Percentiles rank a stretch among this genome's conserved stretches.
Conservation (phyloP, 2,888 invertebrate species). For the Charanyca ferruginea region DNA sequence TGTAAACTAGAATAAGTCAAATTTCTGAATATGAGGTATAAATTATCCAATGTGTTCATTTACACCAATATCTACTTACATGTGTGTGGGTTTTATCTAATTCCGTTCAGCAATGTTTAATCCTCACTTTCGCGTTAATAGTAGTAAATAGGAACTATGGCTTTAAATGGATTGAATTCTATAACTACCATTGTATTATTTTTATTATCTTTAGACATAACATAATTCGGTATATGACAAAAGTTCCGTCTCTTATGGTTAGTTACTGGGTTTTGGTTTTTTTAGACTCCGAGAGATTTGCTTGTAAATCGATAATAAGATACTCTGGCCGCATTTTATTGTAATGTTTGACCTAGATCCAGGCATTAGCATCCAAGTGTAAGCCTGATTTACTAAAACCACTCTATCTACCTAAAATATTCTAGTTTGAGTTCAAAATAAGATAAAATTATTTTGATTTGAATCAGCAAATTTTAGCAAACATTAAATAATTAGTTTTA, state of each 20-base stretch:
- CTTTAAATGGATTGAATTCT: too few species aligned
- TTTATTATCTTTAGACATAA: not conserved
- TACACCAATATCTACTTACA: too few species aligned
- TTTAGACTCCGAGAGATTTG: constrained; percentile 50
- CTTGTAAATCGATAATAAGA: constrained; percentile 37
- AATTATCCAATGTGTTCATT: too few species aligned
- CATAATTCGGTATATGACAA: not conserved
- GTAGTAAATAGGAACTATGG: too few species aligned
- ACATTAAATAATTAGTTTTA: constrained; percentile 65
- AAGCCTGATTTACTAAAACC: constrained; percentile 18
- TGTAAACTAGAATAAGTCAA: too few species aligned
- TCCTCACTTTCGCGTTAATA: too few species aligned
- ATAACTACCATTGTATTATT: not conserved
- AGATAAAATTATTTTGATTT: constrained; percentile 54
- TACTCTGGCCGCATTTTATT: constrained; percentile 42
- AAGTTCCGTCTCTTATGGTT: not conserved
- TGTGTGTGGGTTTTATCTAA: too few species aligned
- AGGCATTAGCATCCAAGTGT: constrained; percentile 8
- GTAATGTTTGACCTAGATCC: constrained; percentile 29
- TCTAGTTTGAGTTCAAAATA: constrained; percentile 35
- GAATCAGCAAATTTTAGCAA: constrained; percentile 60
- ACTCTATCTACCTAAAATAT: not conserved
- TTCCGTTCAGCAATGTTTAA: too few species aligned
- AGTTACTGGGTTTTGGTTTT: constrained; percentile 7
- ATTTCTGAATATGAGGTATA: too few species aligned